A percentile compares a stretch with the other conserved stretches of the same genome.
phyloP scores from a whole-genome alignment of 2,888 invertebrate genomes.

The Isotomurus palustris region DNA sequence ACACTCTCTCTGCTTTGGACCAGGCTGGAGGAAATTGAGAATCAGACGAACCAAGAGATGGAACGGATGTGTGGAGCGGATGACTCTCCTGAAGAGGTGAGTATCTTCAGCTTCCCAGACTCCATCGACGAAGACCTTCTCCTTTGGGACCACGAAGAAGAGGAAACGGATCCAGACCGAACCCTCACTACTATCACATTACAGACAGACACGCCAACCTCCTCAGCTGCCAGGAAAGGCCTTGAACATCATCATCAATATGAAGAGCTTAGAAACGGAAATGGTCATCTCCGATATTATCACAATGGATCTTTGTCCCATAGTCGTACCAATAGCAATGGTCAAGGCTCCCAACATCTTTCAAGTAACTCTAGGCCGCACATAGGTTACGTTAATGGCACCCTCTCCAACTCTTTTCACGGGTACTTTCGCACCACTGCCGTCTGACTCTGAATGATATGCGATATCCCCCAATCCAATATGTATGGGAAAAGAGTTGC shows the following conservation, averaged over 20 bases:
- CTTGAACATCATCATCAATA: not conserved
- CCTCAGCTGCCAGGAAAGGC: slow-evolving; percentile 21
- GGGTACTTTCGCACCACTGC: slow-evolving; percentile 37
- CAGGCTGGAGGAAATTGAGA: slow-evolving; percentile 42
- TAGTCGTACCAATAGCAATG: slow-evolving; percentile 1
- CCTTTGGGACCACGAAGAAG: slow-evolving; percentile 28
- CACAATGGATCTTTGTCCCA: slow-evolving; percentile 1
- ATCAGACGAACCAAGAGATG: slow-evolving; percentile 44
- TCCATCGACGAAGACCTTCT: slow-evolving; percentile 27
- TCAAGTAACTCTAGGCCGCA: slow-evolving; percentile 3
- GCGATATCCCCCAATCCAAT: no score
- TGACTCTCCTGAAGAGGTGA: slow-evolving; percentile 35
- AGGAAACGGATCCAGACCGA: slow-evolving; percentile 30
- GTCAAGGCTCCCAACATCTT: no score
- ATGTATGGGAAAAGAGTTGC: not conserved
- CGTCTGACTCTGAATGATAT: slow-evolving; percentile 20
- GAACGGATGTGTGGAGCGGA: slow-evolving; percentile 33
- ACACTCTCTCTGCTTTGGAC: no score
- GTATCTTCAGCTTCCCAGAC: slow-evolving; percentile 40
- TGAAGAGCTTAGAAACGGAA: slow-evolving; percentile 7
- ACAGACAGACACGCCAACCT: slow-evolving; percentile 23
- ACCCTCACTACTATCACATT: slow-evolving; percentile 33
- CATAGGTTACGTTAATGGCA: slow-evolving; percentile 30
- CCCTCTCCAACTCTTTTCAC: slow-evolving; percentile 22
- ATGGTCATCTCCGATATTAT: slow-evolving; percentile 2